Base-by-base conservation (phyloP, 2,113 vertebrate genomes). In the Paedocypris sp. region DNA sequence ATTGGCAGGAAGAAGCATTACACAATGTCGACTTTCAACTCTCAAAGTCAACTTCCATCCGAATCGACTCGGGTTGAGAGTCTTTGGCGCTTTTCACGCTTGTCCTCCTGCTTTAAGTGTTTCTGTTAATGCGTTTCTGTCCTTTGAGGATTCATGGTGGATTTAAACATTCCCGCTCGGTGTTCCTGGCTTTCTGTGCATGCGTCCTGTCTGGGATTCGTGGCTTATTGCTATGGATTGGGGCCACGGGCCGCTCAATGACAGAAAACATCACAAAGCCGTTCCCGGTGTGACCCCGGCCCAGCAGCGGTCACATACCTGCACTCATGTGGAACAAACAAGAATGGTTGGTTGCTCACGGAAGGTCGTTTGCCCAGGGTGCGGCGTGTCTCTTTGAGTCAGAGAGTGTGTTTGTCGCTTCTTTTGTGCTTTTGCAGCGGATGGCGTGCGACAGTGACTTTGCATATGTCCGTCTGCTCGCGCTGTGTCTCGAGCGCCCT, bases 311-410 rank as follows among this genome's bases (percentile, higher is more conserved):
- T 71, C 74, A 71, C 75, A 81, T 77, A 80, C 77, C 81, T 79
- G 82, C 78, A 71, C 67, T 83, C 78, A 79, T 79, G 78, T 83
- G 83, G 78, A 86, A 84, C 80, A 82, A 83, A 83, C 76, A 71
- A 65, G 26, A 81, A 83, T 76, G 79, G 80, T 80, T 77, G 81
- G 77, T 76, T 83, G 82, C 80, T 76, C 74, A 70, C 60, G 26
- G 77, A 85, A 83, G 82, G 82, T 83, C 80, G 78, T 80, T 72
- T 70, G 78, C 80, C 76, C 48, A 63, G 67, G 76, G 78, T 75
- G 13, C 31, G 12, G 54, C 52, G 58, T 13, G 48, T 63, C 35
- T 61, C 46, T 48, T 42, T 54, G 42, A 62, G 62, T 59, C 60
- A 48, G 26, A 36, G n/a, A 68, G 11, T 51, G 32, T 33, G 46